Base-by-base conservation (phyloP, 2,888 invertebrate genomes). In the Nephrotoma appendiculata region DNA sequence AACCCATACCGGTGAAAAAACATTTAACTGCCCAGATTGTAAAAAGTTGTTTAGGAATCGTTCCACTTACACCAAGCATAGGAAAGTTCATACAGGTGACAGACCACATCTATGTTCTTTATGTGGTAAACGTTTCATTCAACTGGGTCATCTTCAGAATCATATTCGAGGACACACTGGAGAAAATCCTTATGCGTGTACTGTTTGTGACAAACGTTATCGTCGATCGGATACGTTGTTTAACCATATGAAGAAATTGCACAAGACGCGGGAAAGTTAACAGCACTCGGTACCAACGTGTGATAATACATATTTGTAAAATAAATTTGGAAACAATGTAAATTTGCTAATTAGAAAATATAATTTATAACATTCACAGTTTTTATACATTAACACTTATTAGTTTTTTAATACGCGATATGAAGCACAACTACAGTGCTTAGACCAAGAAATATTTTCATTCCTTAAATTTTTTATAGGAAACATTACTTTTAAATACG, bases 41-140 rank as follows among this genome's bases (percentile, higher is more conserved):
- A 57, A 84, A 4, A 87, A 88, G 42, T 44, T 15, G 43, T 86
- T 86, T 48, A 86, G 52, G 4, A 87, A 86, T 83, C 42, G 86
- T n/a, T 87, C 87, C 5, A 85, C 87, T 2, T 87, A 85, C 12
- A 19, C 42, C 0, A 88, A 88, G n/a, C 88, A 87, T 86, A 71
- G 42, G 52, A 88, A 87, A 86, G 86, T 87, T n/a, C 88, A 87
- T 48, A 87, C 86, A 5, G 87, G 87, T 31, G 87, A 87, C 11
- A 84, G 87, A 15, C 87, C 87, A n/a, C 86, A 87, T 83, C 86
- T 87, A 19, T 88, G 88, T 41, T 41, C 83, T 9, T 57, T 88
- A 44, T 88, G 88, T 71, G 86, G 84, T 12, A 87, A 87, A 15
- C n/a, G 42, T 6, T 88, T 88, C 31, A 85, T 87, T 5, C 88